Percentiles rank a stretch among this genome's conserved stretches.
Conservation (phyloP, 2,113 vertebrate species). For the Phyllostomus hastatus region DNA sequence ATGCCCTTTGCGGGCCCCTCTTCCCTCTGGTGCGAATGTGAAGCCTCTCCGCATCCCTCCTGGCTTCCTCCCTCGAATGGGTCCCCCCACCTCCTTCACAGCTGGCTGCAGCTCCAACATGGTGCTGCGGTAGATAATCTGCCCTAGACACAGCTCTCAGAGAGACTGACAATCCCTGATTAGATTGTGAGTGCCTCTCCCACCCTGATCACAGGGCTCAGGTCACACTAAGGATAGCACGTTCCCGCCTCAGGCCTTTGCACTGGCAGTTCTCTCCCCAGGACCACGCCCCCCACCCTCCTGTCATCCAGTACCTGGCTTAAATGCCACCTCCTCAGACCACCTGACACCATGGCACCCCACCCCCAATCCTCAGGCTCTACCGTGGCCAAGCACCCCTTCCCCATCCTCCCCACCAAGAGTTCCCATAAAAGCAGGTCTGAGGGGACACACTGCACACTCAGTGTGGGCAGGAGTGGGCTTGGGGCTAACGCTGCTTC, state of each 20-base stretch:
- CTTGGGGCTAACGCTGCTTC: not conserved
- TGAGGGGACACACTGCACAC: not conserved
- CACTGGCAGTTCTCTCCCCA: not conserved
- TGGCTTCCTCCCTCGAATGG: not conserved
- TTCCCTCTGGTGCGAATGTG: not conserved
- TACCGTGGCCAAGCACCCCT: not conserved
- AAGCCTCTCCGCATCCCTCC: not conserved
- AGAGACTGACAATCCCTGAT: not conserved
- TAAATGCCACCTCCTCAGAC: not conserved
- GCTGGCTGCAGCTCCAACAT: not conserved
- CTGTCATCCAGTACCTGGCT: not conserved
- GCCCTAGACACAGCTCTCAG: not conserved
- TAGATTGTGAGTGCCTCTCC: not conserved
- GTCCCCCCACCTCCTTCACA: no score
- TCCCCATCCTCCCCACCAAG: not conserved
- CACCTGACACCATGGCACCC: not conserved
- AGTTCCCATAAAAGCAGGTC: not conserved
- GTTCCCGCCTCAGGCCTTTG: not conserved
- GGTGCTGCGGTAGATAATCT: not conserved
- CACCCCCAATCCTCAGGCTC: not conserved
- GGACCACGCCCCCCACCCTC: not conserved
- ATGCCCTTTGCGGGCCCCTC: not conserved
- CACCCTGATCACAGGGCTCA: not conserved
- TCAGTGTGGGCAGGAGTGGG: not conserved
- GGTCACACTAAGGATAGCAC: not conserved